A percentile compares a stretch with the other conserved stretches of the same genome.
These are phyloP conservation scores for Ophthalmolycus amberensis DNA, from an alignment of 2,113 vertebrate genomes.

Conservation along the genomic window DNA sequence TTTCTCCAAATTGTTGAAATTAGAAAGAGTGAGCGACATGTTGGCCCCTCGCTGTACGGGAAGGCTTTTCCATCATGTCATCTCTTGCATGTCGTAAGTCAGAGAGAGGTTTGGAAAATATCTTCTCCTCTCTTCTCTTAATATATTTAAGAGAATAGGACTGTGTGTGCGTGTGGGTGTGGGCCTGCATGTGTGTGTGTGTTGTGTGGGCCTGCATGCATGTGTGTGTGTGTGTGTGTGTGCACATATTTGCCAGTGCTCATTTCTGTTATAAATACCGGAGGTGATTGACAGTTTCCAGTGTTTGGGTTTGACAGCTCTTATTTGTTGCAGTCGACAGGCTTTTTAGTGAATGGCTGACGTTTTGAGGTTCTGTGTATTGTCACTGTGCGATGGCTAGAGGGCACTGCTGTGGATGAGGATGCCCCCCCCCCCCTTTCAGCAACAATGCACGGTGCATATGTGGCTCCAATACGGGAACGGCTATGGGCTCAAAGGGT, in stretches of 20 bases:
- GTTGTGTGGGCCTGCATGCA: conserved; percentile 23
- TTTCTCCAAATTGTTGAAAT: conserved; percentile 39
- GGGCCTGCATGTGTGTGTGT: conserved; percentile 25
- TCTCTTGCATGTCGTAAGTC: conserved; percentile 20
- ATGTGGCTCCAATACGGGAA: conserved; percentile 35
- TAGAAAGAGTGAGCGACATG: conserved; percentile 34
- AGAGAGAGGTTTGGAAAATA: conserved; percentile 28
- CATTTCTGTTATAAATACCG: conserved; percentile 69
- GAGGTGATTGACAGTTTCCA: conserved; percentile 74
- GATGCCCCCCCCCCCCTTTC: conserved; percentile 44
- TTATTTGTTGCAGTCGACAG: conserved; percentile 72
- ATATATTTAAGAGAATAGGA: conserved; percentile 15
- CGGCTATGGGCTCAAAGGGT: conserved; percentile 43
- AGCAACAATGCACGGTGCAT: conserved; percentile 34
- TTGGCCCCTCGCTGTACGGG: conserved; percentile 18
- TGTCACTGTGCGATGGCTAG: conserved; percentile 64
- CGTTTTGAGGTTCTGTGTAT: conserved; percentile 66
- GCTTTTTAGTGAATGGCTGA: conserved; percentile 74
- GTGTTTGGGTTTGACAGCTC: conserved; percentile 75
- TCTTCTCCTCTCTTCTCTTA: neutral
- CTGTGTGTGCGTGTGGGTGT: conserved; percentile 13
- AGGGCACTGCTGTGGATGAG: conserved; percentile 48
- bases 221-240: conserved; percentile 4
- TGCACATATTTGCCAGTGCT: conserved; percentile 40
- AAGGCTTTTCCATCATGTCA: conserved; percentile 29